Evolutionary conservation across 2,113 vertebrate species (phyloP), one percentile per base, ranked within the genome.

Genomic region (Gavialis gangeticus): DNA sequence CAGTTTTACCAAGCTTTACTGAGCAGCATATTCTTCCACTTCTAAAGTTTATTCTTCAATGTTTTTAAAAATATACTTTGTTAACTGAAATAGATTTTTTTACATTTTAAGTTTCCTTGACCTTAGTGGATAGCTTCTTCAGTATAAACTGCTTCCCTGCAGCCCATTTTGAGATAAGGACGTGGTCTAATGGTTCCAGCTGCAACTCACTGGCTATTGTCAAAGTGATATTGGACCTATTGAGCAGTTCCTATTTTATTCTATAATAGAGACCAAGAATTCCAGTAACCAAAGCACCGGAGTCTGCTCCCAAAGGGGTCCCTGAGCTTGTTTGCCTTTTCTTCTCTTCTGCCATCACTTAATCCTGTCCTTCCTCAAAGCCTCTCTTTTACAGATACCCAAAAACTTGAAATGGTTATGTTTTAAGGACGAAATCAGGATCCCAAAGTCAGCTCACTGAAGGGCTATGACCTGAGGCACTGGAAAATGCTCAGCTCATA

Each of bases 381-480:
- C 34, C 37, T 22, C 34, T 46, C 37, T 91, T 55, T 78, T 87
- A 63, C 34, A 91, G 92, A 88, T 69, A 85, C n/a, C 30, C 4
- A 63, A 81, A 54, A 96, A 97, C 96, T 97, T 92, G 91, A 96
- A 96, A 59, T 80, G 8, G 84, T 85, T 2, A 16, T 82, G 21
- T 94, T 89, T 75, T 76, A 88, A 94, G 57, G 17, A 79, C 4
- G 57, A 30, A 75, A 56, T 77, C 24, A 75, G 28, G 27, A 94
- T 21, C 10, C 16, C 25, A 46, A 73, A 73, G 25, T 7, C 34
- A 73, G 12, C 69, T 73, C 34, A 46, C 46, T 46, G 8, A 46
- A 7, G 46, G 46, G 46, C 46, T 46, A 46, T 46, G 46, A 46
- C 7, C 46, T 46, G 46, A 46, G 46, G 46, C 46, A 46, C 88